Evolutionary conservation across 2,797 vertebrate species (phyloP).

Genomic region (Parauchenoglanis punctatus): DNA sequence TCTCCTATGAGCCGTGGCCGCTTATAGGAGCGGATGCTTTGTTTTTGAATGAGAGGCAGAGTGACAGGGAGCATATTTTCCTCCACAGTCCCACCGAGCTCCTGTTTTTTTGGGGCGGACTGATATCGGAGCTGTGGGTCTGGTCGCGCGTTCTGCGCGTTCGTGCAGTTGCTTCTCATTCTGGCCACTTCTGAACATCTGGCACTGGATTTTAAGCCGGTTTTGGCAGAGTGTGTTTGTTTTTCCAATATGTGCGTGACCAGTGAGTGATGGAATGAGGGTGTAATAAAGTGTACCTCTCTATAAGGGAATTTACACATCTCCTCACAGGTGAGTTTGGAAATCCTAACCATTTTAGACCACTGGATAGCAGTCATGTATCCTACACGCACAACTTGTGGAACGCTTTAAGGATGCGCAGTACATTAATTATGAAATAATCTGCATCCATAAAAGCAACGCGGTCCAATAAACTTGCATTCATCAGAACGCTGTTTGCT

Average conservation of each 20-base stretch:
- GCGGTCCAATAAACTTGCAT: slow-evolving; percentile 18
- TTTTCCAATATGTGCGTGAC: background rate
- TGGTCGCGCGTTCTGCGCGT: background rate
- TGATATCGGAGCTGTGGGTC: background rate
- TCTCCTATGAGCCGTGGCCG: background rate
- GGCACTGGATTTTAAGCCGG: background rate
- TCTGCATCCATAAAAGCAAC: background rate
- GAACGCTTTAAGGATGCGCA: slow-evolving; percentile 1
- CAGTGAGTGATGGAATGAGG: slow-evolving; percentile 15
- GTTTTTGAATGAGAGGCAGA: background rate
- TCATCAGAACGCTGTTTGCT: background rate
- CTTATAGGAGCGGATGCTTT: background rate
- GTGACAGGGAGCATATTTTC: slow-evolving; percentile 47
- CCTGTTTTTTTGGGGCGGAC: background rate
- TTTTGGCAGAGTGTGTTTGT: background rate
- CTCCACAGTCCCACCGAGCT: slow-evolving; percentile 35
- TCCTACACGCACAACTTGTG: background rate
- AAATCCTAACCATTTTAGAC: background rate
- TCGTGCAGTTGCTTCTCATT: slow-evolving; percentile 16
- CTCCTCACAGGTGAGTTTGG: slow-evolving; percentile 43
- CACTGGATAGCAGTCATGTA: background rate
- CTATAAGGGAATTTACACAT: slow-evolving; percentile 23
- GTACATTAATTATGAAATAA: slow-evolving; percentile 19
- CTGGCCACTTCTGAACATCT: slow-evolving; percentile 26
- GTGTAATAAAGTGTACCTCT: background rate